phyloP scores from a whole-genome alignment of 2,797 vertebrate genomes.

The Parotocinclus haroldoi region DNA sequence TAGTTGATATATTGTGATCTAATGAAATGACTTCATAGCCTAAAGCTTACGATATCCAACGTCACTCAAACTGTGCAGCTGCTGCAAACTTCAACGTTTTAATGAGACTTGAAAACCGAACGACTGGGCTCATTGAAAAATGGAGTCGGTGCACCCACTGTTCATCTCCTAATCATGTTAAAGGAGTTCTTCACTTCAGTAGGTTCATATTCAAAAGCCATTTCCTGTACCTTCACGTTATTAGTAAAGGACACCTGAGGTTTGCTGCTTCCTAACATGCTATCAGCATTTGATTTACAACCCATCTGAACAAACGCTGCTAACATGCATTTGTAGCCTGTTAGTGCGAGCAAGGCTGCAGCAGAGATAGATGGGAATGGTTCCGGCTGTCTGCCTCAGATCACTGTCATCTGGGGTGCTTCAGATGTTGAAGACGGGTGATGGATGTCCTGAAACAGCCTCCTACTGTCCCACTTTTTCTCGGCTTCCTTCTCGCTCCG shows the following conservation, averaged over 20 bases:
- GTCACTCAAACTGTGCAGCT: too few species aligned
- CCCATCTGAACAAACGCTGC: slow-evolving; percentile 14
- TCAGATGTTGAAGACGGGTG: slow-evolving; percentile 35
- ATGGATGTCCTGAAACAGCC: slow-evolving; percentile 57
- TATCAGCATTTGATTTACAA: slow-evolving; percentile 29
- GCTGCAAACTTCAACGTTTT: too few species aligned
- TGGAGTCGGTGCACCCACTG: too few species aligned
- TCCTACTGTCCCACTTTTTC: slow-evolving; percentile 48
- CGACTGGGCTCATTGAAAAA: too few species aligned
- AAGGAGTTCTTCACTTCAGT: background rate
- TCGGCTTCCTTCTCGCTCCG: slow-evolving; percentile 3
- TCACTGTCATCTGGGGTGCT: slow-evolving; percentile 29
- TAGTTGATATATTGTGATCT: too few species aligned
- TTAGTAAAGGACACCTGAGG: background rate
- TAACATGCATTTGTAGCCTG: slow-evolving; percentile 27
- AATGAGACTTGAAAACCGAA: too few species aligned
- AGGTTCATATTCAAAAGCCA: background rate
- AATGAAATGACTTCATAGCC: too few species aligned
- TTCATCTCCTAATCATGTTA: too few species aligned
- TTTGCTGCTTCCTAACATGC: slow-evolving; percentile 29
- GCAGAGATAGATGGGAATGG: slow-evolving; percentile 37
- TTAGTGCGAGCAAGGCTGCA: slow-evolving; percentile 26
- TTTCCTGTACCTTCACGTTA: background rate
- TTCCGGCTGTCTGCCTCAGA: slow-evolving; percentile 36
- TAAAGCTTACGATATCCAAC: too few species aligned